Percentiles rank a stretch among this genome's conserved stretches.
These are phyloP conservation scores for Shargacucullia verbasci DNA, from an alignment of 2,888 invertebrate species.

Conservation along the genomic window DNA sequence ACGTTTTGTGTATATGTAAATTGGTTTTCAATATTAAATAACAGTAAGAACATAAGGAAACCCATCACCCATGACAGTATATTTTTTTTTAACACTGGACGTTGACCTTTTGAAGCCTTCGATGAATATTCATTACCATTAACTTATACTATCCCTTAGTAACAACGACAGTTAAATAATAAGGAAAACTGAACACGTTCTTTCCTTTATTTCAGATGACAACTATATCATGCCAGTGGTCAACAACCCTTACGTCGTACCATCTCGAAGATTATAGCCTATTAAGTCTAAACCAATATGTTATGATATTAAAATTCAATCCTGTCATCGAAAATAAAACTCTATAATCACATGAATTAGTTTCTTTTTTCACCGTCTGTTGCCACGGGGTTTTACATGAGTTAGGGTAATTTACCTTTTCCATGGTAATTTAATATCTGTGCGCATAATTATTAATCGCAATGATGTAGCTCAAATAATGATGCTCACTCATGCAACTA, in stretches of 20 bases:
- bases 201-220: conserved; percentile 45
- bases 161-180: background rate
- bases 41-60: too few species aligned
- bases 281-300: conserved; percentile 1
- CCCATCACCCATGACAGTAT: too few species aligned
- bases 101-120: too few species aligned
- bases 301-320: conserved; percentile 14
- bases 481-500: conserved; percentile 36
- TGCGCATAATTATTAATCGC: conserved; percentile 45
- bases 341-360: conserved; percentile 21
- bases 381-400: background rate
- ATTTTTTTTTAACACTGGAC: too few species aligned
- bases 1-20: too few species aligned
- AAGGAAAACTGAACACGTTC: background rate
- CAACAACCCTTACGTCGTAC: conserved; percentile 23
- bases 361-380: conserved; percentile 20
- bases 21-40: too few species aligned
- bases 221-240: conserved; percentile 32
- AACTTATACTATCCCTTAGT: background rate
- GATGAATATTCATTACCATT: too few species aligned
- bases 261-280: conserved; percentile 39
- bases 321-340: conserved; percentile 46
- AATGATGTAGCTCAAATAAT: conserved; percentile 33
- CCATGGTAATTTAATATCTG: conserved; percentile 47
- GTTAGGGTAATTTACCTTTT: conserved; percentile 54